These are phyloP conservation scores for Enteromius trimaculatus DNA, from an alignment of 2,797 vertebrate species.

Conservation along the genomic window DNA sequence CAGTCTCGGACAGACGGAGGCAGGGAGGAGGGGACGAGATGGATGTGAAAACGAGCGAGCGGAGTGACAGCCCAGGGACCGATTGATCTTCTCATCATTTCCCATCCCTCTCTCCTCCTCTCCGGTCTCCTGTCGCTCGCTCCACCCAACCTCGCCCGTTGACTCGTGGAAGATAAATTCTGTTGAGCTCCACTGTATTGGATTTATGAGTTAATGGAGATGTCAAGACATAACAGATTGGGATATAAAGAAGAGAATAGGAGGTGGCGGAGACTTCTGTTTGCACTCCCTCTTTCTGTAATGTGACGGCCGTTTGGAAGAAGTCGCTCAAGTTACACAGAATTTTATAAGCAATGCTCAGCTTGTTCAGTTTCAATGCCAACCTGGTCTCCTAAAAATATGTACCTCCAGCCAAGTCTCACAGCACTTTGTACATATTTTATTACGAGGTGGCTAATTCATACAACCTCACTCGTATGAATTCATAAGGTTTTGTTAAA, in stretches of 20 bases:
- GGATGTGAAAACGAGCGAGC: slow-evolving; percentile 82
- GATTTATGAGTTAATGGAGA: slow-evolving; percentile 85
- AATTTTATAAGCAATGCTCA: background rate
- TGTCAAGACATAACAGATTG: slow-evolving; percentile 73
- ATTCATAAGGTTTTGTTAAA: too few species aligned
- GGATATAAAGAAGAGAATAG: slow-evolving; percentile 64
- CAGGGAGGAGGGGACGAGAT: slow-evolving; percentile 63
- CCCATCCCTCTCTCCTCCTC: slow-evolving; percentile 54
- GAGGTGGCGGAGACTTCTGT: slow-evolving; percentile 69
- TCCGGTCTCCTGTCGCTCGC: slow-evolving; percentile 32
- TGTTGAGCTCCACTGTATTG: slow-evolving; percentile 84
- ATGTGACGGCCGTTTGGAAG: slow-evolving; percentile 56
- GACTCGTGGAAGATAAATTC: slow-evolving; percentile 76
- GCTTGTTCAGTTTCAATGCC: background rate
- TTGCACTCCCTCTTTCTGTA: slow-evolving; percentile 52
- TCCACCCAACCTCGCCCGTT: slow-evolving; percentile 60
- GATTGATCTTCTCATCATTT: slow-evolving; percentile 77
- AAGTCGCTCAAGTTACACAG: slow-evolving; percentile 4
- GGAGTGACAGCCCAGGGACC: slow-evolving; percentile 76
- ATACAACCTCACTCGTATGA: too few species aligned
- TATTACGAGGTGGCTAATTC: too few species aligned
- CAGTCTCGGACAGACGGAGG: slow-evolving; percentile 41
- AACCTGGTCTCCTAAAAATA: too few species aligned
- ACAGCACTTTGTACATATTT: too few species aligned
- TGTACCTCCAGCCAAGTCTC: too few species aligned